A percentile compares a stretch with the other conserved stretches of the same genome.
phyloP scores from a whole-genome alignment of 2,797 vertebrate species.

The Sitta carolinensis region DNA sequence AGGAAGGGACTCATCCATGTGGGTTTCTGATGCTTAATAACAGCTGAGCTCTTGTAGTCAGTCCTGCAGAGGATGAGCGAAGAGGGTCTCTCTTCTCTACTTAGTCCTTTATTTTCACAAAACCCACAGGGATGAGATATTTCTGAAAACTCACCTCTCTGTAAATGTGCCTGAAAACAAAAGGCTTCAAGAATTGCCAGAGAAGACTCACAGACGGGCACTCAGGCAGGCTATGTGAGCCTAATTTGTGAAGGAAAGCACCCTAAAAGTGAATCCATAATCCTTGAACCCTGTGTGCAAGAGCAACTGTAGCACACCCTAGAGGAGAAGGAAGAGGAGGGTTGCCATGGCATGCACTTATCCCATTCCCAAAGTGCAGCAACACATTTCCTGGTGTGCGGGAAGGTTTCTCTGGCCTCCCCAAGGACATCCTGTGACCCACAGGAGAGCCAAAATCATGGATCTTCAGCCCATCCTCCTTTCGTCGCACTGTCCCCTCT shows the following conservation, averaged over 20 bases:
- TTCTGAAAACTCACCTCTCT: conserved; percentile 26
- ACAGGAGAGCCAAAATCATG: neutral
- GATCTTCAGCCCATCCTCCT: neutral
- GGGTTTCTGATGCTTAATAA: conserved; percentile 22
- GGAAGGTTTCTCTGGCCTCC: neutral
- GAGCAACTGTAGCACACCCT: neutral
- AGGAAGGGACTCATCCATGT: neutral
- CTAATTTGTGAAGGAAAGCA: neutral
- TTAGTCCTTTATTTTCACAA: conserved; percentile 7
- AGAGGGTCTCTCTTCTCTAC: neutral
- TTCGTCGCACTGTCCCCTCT: neutral
- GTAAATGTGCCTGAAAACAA: conserved; percentile 7
- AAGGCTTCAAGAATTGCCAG: neutral
- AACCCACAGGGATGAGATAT: neutral
- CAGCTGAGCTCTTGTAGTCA: neutral
- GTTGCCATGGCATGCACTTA: neutral
- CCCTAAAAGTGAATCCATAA: neutral
- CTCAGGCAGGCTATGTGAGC: neutral
- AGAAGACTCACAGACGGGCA: neutral
- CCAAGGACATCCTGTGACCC: neutral
- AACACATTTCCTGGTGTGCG: neutral
- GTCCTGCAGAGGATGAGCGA: neutral
- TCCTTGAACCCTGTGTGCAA: neutral
- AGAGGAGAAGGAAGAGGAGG: neutral
- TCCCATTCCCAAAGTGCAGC: neutral